A percentile compares a stretch with the other conserved stretches of the same genome.
Evolutionary conservation across 2,113 vertebrate genomes (phyloP).

Genomic region (Callorhinus ursinus): DNA sequence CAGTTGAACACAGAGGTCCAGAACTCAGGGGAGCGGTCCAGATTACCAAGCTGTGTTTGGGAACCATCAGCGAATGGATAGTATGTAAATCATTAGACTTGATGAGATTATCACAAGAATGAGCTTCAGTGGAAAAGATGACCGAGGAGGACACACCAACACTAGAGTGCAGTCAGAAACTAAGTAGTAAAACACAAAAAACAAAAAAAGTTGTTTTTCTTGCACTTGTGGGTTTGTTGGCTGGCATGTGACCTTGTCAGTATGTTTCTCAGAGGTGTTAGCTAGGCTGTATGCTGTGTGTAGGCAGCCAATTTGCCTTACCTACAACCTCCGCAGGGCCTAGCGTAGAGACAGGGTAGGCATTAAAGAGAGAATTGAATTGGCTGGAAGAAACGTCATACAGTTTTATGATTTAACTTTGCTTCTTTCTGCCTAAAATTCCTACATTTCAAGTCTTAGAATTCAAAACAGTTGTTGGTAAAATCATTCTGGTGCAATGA

Average conservation of each 20-base stretch:
- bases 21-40: not conserved
- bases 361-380: not conserved
- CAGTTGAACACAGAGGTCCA: not conserved
- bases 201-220: not conserved
- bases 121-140: not conserved
- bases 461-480: constrained; percentile 36
- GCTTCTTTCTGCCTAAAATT: constrained; percentile 2
- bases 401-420: not conserved
- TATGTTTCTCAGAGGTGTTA: not conserved
- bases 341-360: not conserved
- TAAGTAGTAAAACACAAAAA: not conserved
- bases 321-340: rapidly evolving
- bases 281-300: too few species aligned
- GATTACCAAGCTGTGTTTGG: not conserved
- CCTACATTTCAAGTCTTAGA: constrained; percentile 4
- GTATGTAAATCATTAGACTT: not conserved
- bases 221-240: not conserved
- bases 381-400: not conserved
- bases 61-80: not conserved
- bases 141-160: not conserved
- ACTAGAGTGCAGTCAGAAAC: not conserved
- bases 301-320: not conserved
- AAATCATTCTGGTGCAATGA: constrained; percentile 20
- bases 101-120: not conserved
- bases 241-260: not conserved